Conservation (phyloP, 1,140 invertebrate species). For the Acromyrmex heyeri region DNA sequence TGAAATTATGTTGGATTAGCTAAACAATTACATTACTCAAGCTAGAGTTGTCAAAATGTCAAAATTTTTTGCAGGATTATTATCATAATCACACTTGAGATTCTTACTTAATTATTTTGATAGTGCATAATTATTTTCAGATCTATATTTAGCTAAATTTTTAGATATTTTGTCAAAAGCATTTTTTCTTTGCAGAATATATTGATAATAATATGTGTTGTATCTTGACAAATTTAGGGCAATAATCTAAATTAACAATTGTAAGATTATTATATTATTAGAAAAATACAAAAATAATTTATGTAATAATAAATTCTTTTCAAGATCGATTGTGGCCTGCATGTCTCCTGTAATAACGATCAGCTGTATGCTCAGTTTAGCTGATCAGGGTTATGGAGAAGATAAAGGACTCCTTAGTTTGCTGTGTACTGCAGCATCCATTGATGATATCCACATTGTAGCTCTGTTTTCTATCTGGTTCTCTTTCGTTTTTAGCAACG, state of each 20-base stretch:
- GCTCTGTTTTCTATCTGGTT: slow-evolving; percentile 80
- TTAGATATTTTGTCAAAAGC: too few relatives aligned
- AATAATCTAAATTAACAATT: background rate
- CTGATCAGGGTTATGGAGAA: slow-evolving; percentile 83
- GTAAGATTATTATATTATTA: background rate
- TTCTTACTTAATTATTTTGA: too few relatives aligned
- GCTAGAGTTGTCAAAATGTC: too few relatives aligned
- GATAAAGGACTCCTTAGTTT: slow-evolving; percentile 82
- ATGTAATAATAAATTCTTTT: slow-evolving; percentile 31
- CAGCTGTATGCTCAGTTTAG: slow-evolving; percentile 80
- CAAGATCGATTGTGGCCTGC: slow-evolving; percentile 81
- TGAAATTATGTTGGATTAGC: too few relatives aligned
- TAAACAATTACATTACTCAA: too few relatives aligned
- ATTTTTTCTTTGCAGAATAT: background rate
- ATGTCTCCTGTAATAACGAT: slow-evolving; percentile 84
- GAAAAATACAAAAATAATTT: background rate
- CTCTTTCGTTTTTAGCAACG: slow-evolving; percentile 78
- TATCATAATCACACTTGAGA: too few relatives aligned
- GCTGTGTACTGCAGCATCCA: slow-evolving; percentile 80
- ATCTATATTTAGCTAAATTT: too few relatives aligned
- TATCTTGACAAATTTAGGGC: background rate
- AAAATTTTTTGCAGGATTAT: too few relatives aligned
- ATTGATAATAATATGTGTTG: background rate
- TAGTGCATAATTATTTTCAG: too few relatives aligned
- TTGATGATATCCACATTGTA: slow-evolving; percentile 83